A percentile compares a stretch with the other conserved stretches of the same genome.
These are phyloP conservation scores for Sebastes iracundus DNA, from an alignment of 2,797 vertebrate genomes.

Conservation along the genomic window DNA sequence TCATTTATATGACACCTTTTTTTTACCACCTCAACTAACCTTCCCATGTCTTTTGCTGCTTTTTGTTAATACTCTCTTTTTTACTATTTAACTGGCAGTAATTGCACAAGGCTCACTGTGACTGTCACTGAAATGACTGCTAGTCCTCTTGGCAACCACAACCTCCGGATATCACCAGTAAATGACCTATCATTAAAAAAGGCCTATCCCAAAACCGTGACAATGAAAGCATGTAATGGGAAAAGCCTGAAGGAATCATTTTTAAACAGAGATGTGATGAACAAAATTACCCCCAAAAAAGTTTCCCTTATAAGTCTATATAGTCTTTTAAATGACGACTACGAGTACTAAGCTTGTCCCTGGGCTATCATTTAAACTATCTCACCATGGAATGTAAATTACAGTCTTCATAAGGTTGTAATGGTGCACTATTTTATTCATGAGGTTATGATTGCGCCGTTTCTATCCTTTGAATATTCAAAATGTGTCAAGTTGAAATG, in stretches of 20 bases:
- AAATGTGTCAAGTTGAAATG: slow-evolving; percentile 67
- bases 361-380: slow-evolving; percentile 62
- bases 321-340: slow-evolving; percentile 57
- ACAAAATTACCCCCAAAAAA: slow-evolving; percentile 57
- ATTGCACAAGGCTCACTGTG: slow-evolving; percentile 9
- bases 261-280: slow-evolving; percentile 49
- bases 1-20: not conserved
- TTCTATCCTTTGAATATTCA: slow-evolving; percentile 75
- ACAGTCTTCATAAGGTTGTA: slow-evolving; percentile 69
- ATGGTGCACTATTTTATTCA: slow-evolving; percentile 76
- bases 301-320: slow-evolving; percentile 59
- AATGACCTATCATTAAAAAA: slow-evolving; percentile 67
- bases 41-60: not conserved
- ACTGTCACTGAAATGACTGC: slow-evolving; percentile 30
- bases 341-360: slow-evolving; percentile 47
- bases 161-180: slow-evolving; percentile 50
- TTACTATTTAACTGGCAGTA: slow-evolving; percentile 24
- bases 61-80: not conserved
- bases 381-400: slow-evolving; percentile 68
- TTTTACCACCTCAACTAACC: not conserved
- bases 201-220: slow-evolving; percentile 30
- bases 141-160: slow-evolving; percentile 17
- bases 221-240: slow-evolving; percentile 49
- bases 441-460: slow-evolving; percentile 70
- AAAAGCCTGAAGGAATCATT: slow-evolving; percentile 62